Percentiles rank a stretch among this genome's conserved stretches.
These are phyloP conservation scores for Crocallis elinguaria DNA, from an alignment of 2,888 invertebrate species.

Conservation along the genomic window DNA sequence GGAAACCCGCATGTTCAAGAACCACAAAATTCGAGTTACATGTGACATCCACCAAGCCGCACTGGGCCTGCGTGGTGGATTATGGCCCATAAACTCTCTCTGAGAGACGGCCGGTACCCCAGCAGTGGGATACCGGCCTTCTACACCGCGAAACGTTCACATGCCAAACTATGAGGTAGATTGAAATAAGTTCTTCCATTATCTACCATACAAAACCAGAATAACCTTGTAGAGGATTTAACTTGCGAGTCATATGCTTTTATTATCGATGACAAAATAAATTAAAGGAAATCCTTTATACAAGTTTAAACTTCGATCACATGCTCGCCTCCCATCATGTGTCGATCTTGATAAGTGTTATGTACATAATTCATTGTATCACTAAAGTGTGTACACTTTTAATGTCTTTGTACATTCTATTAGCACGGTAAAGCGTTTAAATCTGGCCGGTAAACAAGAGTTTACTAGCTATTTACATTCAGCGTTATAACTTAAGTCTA, in stretches of 20 bases:
- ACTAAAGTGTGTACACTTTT: conserved; percentile 1
- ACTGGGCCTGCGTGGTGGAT: too few species aligned
- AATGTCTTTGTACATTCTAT: conserved; percentile 3
- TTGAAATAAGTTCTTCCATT: too few species aligned
- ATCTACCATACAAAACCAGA: too few species aligned
- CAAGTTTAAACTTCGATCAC: not conserved
- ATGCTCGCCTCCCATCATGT: conserved; percentile 1
- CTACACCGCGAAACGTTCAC: too few species aligned
- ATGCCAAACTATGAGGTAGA: too few species aligned
- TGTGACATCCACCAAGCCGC: too few species aligned
- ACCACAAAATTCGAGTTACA: too few species aligned
- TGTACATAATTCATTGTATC: not conserved
- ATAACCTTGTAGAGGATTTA: not conserved
- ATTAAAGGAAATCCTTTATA: not conserved
- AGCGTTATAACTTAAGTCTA: not conserved
- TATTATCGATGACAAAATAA: not conserved
- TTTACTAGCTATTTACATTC: not conserved
- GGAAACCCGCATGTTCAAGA: too few species aligned
- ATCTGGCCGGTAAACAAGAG: not conserved
- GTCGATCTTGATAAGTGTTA: not conserved
- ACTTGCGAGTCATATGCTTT: not conserved
- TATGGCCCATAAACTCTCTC: too few species aligned
- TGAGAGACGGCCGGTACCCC: too few species aligned
- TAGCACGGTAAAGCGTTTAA: not conserved
- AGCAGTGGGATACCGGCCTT: too few species aligned